Percentiles rank a stretch among this genome's conserved stretches.
These are phyloP conservation scores for Malurus leucopterus DNA, from an alignment of 2,797 vertebrate species.

Conservation along the genomic window DNA sequence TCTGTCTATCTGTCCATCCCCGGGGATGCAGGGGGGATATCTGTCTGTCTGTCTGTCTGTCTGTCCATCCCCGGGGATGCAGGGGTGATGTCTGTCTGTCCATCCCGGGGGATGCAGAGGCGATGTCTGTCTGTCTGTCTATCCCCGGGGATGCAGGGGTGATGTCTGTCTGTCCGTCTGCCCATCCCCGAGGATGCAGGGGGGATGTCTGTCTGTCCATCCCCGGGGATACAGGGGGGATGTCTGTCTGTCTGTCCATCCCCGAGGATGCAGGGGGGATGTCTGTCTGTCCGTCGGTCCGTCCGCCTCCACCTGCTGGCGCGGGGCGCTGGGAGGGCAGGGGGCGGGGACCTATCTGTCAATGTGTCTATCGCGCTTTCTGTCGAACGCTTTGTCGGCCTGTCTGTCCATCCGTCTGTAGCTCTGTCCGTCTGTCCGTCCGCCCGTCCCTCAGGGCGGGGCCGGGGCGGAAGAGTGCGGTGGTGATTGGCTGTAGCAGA, in stretches of 20 bases:
- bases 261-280: no score
- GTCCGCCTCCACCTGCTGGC: neutral
- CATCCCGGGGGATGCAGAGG: no score
- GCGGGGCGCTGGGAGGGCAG: neutral
- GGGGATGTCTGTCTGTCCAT: neutral
- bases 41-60: no score
- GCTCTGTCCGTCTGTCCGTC: rapidly evolving
- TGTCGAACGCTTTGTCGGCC: neutral
- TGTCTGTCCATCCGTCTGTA: rapidly evolving
- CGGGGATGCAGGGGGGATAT: no score
- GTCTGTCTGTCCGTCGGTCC: no score
- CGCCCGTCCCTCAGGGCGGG: neutral
- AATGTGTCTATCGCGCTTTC: rapidly evolving
- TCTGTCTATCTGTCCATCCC: no score
- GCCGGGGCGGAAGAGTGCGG: neutral
- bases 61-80: neutral
- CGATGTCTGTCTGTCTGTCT: neutral
- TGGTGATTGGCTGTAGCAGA: rapidly evolving
- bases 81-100: no score
- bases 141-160: neutral
- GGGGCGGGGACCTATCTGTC: rapidly evolving
- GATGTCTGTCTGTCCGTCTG: neutral
- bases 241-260: neutral
- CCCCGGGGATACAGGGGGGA: neutral
- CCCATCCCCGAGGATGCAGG: neutral